phyloP scores from a whole-genome alignment of 2,113 vertebrate species.

The Crotalus viridis region DNA sequence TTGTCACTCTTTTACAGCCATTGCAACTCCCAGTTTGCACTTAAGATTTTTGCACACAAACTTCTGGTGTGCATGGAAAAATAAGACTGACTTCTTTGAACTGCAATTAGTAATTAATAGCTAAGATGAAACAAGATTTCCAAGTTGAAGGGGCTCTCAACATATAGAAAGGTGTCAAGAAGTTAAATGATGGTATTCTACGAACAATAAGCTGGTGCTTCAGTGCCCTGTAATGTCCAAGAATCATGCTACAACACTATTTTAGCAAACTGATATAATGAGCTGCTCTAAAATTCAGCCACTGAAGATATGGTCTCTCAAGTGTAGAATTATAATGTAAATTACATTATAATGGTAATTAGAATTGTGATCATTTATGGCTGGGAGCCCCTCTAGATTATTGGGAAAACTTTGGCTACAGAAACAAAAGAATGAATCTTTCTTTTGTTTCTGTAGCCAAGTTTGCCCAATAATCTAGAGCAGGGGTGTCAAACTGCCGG shows the following conservation, averaged over 20 bases:
- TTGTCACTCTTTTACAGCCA: conserved; percentile 17
- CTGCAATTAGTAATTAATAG: not conserved
- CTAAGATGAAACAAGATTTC: not conserved
- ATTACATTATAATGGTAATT: not conserved
- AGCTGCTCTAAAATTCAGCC: not conserved
- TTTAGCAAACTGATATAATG: not conserved
- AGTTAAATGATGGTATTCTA: not conserved
- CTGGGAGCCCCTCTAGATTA: too few relatives aligned
- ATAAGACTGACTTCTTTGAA: not conserved
- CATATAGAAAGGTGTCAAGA: not conserved
- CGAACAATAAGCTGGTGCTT: not conserved
- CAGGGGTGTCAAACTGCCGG: too few relatives aligned
- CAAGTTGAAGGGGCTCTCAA: not conserved
- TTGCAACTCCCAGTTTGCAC: conserved; percentile 3
- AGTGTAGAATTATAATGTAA: not conserved
- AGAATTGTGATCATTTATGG: too few relatives aligned
- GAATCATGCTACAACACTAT: not conserved
- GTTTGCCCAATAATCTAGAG: not conserved
- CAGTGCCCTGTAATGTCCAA: not conserved
- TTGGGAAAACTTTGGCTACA: too few relatives aligned
- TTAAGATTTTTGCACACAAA: conserved; percentile 11
- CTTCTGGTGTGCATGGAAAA: not conserved
- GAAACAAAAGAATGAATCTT: conserved; percentile 2
- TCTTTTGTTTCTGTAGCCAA: not conserved
- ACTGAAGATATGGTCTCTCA: not conserved